Conservation (phyloP, 1,140 invertebrate species). For the Pantala flavescens region DNA sequence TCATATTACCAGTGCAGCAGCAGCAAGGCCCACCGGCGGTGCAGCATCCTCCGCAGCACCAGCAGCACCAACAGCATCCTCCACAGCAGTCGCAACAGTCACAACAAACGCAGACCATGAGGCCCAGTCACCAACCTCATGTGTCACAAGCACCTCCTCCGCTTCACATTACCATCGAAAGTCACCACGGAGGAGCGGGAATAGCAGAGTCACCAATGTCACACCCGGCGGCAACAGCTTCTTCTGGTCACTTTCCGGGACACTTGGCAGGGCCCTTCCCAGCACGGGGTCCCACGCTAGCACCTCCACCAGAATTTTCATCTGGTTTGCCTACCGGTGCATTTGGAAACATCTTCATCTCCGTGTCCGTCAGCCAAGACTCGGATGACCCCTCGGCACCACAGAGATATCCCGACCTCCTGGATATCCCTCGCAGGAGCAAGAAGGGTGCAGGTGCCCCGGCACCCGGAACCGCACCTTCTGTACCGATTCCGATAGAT, state of each 20-base stretch:
- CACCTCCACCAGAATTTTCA: slow-evolving; percentile 41
- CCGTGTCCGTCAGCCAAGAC: slow-evolving; percentile 59
- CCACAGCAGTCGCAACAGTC: slow-evolving; percentile 28
- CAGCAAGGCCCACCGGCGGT: slow-evolving; percentile 29
- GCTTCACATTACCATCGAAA: slow-evolving; percentile 68
- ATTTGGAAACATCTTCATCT: slow-evolving; percentile 63
- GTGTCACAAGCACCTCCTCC: slow-evolving; percentile 44
- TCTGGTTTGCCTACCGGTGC: slow-evolving; percentile 46
- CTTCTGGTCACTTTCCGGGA: slow-evolving; percentile 38
- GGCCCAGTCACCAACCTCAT: slow-evolving; percentile 9
- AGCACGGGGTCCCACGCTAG: slow-evolving; percentile 12
- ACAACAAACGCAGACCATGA: slow-evolving; percentile 21
- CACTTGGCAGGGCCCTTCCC: neutral
- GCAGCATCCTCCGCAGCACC: slow-evolving; percentile 27
- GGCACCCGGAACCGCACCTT: neutral
- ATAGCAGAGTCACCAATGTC: neutral
- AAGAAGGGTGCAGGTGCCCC: neutral
- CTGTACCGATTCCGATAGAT: slow-evolving; percentile 21
- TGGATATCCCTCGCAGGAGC: slow-evolving; percentile 54
- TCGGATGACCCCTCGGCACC: slow-evolving; percentile 27
- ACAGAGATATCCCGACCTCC: slow-evolving; percentile 59
- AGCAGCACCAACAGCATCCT: neutral
- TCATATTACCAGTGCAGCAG: slow-evolving; percentile 13
- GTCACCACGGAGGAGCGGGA: slow-evolving; percentile 35
- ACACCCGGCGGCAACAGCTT: slow-evolving; percentile 36